These are phyloP conservation scores for Limanda limanda DNA, from an alignment of 2,113 vertebrate species.

Conservation along the genomic window DNA sequence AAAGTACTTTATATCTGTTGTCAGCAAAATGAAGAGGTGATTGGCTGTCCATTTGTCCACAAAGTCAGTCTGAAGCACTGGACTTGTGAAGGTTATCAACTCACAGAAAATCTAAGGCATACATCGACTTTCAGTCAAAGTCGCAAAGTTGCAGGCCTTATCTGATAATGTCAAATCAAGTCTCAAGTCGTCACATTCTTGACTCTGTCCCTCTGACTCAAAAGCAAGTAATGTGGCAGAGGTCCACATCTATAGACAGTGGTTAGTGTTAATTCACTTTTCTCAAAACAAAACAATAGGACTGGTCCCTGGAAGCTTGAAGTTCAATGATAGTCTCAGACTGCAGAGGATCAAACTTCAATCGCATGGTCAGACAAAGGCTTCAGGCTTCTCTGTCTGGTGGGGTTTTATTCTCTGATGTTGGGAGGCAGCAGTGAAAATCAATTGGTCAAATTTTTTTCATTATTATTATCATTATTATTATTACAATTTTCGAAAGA, in stretches of 20 bases:
- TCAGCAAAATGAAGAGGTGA: background rate
- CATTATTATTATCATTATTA: constrained; percentile 11
- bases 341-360: constrained; percentile 24
- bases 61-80: background rate
- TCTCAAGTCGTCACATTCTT: background rate
- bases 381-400: constrained; percentile 9
- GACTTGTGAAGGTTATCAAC: background rate
- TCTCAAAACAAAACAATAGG: background rate
- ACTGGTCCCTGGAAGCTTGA: constrained; percentile 1
- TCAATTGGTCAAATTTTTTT: constrained; percentile 14
- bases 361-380: constrained; percentile 26
- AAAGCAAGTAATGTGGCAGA: background rate
- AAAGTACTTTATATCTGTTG: no score
- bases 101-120: background rate
- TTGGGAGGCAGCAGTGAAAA: constrained; percentile 18
- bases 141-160: background rate
- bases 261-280: background rate
- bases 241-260: background rate
- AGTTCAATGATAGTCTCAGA: constrained; percentile 7
- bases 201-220: background rate
- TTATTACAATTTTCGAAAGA: constrained; percentile 28
- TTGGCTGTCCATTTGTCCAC: background rate
- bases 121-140: background rate
- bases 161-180: background rate
- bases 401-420: constrained; percentile 10